Percentiles rank a stretch among this genome's conserved stretches.
Conservation (phyloP, 2,888 invertebrate genomes). For the Callinectes sapidus region DNA sequence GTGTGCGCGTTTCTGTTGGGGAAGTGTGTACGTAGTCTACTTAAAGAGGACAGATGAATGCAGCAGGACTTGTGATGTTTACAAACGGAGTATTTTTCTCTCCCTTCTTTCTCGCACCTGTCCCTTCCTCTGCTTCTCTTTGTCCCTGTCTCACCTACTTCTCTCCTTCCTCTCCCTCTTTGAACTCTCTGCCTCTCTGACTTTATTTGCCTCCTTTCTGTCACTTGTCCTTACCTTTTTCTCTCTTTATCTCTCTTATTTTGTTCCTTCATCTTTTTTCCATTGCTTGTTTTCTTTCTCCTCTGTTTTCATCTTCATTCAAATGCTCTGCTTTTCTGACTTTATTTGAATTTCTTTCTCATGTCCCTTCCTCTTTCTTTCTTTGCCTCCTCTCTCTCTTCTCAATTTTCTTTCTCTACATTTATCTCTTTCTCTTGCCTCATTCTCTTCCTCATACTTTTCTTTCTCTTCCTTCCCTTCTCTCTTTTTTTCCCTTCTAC, state of each 20-base stretch:
- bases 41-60: constrained; percentile 24
- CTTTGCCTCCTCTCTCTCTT: too few species aligned
- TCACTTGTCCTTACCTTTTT: neutral
- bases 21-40: neutral
- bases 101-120: neutral
- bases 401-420: too few species aligned
- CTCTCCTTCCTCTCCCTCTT: neutral
- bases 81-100: neutral
- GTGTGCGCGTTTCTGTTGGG: neutral
- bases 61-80: neutral
- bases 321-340: neutral
- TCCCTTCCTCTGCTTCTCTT: neutral
- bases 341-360: too few species aligned
- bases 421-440: neutral
- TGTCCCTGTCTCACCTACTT: neutral
- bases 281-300: neutral
- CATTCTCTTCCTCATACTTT: neutral
- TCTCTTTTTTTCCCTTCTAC: neutral
- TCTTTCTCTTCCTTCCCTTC: neutral
- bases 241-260: neutral
- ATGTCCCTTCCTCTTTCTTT: too few species aligned
- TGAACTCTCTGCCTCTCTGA: too few species aligned
- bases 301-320: neutral
- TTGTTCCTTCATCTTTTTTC: neutral
- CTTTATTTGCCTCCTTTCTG: too few species aligned